Evolutionary conservation across 37 sponge, comb jelly and placozoan genomes (phyloP), one percentile per base, ranked within the genome.

Genomic region (Cladorhizidae sp.): DNA sequence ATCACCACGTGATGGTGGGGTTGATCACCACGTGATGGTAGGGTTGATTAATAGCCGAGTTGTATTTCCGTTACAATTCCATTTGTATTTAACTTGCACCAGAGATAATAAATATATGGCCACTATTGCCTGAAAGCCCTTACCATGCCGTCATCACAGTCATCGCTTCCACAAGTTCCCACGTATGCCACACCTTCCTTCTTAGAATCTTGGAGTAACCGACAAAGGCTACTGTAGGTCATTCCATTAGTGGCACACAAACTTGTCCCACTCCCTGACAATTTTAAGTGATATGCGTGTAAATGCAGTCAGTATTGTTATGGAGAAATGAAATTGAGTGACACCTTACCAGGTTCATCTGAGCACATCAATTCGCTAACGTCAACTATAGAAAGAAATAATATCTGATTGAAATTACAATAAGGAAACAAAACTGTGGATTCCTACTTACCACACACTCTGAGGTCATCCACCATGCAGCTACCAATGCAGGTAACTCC

Each of bases 231-330:
- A 22, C 49, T 25, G 43, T 86, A 86, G 11, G 79, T 78, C 23
- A 28, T 35, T 35, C 86, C 86, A 72, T 86, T 78, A 33, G 73
- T 73, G 5, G 73, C 86, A 72, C 86, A 86, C 55, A 86, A 45
- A 2, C 1, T 49, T 75, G 18, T 40, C 63, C 35, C 70, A 41
- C n/a, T n/a, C n/a, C n/a, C n/a, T n/a, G 40, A 29, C 15, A 6
- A n/a, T 37, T 43, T 50, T 6, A 2, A 64, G 9, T 45, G 9
- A 45, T 45, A 45, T 9, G 9, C 12, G 56, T 57, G 7, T 73
- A 41, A n/a, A n/a, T 45, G 9, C 9, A 45, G 9, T 45, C 9
- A 45, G n/a, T n/a, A n/a, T n/a, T n/a, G n/a, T n/a, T n/a, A n/a
- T n/a, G n/a, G n/a, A n/a, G n/a, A n/a, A n/a, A n/a, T n/a, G n/a